Evolutionary conservation across 2,113 vertebrate species (phyloP).

Genomic region (Accipiter virgatus): DNA sequence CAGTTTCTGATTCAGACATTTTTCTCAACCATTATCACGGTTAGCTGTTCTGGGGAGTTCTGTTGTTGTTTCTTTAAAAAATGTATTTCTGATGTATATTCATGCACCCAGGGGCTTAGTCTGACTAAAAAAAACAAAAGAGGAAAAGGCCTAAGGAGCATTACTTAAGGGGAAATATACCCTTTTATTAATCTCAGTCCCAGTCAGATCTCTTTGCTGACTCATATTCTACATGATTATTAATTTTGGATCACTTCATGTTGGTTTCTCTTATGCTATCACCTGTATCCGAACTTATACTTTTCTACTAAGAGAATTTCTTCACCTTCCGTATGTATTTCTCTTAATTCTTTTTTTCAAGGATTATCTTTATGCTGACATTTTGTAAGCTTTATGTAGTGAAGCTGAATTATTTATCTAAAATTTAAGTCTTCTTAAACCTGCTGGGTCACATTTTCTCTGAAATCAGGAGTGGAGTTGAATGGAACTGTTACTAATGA

Average conservation of each 20-base stretch:
- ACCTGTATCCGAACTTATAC: background rate
- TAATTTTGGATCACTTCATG: background rate
- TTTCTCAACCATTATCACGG: background rate
- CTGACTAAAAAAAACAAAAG: background rate
- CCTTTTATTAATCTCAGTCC: background rate
- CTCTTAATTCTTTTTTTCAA: background rate
- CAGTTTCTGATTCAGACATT: background rate
- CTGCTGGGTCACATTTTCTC: background rate
- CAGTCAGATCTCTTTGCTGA: background rate
- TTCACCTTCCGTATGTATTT: background rate
- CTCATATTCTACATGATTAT: background rate
- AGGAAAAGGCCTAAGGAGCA: background rate
- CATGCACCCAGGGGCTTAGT: background rate
- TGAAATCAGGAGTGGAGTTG: background rate
- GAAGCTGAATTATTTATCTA: background rate
- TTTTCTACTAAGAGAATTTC: background rate
- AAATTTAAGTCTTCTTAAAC: background rate
- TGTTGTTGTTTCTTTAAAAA: background rate
- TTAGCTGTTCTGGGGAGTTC: background rate
- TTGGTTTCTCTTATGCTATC: background rate
- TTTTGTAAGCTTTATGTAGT: background rate
- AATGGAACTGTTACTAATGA: background rate
- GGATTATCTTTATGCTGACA: background rate
- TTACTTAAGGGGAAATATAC: background rate
- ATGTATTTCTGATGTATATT: background rate